These are phyloP conservation scores for Epizoanthus stellaris DNA, from an alignment of 92 coral and sea anemone species.

Conservation along the genomic window DNA sequence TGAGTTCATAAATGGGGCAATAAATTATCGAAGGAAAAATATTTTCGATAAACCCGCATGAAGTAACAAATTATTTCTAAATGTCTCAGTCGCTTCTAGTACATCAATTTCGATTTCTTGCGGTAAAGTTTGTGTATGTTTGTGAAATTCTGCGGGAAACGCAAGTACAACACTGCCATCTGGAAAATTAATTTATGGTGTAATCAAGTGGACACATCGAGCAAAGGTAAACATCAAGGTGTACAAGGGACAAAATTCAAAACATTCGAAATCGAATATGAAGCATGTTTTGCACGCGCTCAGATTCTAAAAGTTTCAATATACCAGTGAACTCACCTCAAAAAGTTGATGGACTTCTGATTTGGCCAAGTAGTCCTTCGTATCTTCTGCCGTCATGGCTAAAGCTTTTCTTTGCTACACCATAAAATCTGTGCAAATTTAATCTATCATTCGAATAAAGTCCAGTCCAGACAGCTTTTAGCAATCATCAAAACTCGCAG, in stretches of 20 bases:
- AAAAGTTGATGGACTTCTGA: conserved; percentile 95
- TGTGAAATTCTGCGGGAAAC: neutral
- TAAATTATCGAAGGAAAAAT: too few species aligned
- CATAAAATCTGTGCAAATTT: conserved; percentile 2
- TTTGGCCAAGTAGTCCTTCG: conserved; percentile 94
- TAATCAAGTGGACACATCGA: neutral
- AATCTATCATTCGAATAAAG: too few species aligned
- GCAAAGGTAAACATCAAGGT: neutral
- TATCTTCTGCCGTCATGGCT: conserved; percentile 91
- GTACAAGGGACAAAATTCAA: neutral
- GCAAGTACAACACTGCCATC: neutral
- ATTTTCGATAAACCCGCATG: too few species aligned
- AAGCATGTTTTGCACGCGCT: too few species aligned
- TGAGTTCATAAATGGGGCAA: too few species aligned
- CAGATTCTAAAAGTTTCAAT: neutral
- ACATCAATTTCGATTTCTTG: neutral
- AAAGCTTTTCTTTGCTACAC: neutral
- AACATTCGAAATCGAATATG: conserved; percentile 10
- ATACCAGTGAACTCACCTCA: conserved; percentile 63
- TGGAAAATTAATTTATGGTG: neutral
- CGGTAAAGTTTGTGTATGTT: neutral
- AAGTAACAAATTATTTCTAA: too few species aligned
- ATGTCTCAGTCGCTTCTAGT: neutral
- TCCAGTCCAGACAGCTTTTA: too few species aligned
- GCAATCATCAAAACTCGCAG: too few species aligned